Conservation (phyloP, 2,888 invertebrate species). For the Muschampia plurimacula region DNA sequence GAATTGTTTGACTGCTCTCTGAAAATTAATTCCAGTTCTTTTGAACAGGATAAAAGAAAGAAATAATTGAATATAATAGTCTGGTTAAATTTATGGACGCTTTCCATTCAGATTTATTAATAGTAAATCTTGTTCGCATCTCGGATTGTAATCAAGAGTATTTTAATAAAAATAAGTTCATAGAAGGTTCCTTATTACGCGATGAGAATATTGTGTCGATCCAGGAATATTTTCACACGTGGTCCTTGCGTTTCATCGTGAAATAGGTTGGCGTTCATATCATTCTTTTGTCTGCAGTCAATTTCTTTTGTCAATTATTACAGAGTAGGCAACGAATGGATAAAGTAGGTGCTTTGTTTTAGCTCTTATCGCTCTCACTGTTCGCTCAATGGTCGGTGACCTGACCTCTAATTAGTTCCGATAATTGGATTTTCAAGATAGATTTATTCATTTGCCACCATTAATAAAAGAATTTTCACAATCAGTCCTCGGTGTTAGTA, state of each 20-base stretch:
- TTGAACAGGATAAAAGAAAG: conserved; percentile 22
- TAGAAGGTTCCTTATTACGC: background rate
- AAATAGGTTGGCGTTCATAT: conserved; percentile 9
- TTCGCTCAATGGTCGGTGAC: background rate
- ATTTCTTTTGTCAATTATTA: conserved; percentile 16
- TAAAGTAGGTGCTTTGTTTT: conserved; percentile 11
- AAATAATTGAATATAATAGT: conserved; percentile 41
- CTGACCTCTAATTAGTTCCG: conserved; percentile 13
- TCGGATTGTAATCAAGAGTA: background rate
- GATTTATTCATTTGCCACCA: background rate
- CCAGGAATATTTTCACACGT: background rate
- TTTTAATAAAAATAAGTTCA: background rate
- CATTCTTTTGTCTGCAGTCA: conserved; percentile 12
- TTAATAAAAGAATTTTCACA: background rate
- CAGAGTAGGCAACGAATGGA: conserved; percentile 6
- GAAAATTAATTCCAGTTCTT: conserved; percentile 36
- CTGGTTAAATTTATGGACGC: conserved; percentile 46
- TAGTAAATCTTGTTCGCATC: background rate
- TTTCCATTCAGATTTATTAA: conserved; percentile 42
- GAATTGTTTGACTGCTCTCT: conserved; percentile 37
- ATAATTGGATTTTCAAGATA: conserved; percentile 19
- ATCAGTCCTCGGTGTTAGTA: background rate
- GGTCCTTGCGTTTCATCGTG: background rate
- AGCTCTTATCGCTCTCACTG: conserved; percentile 7
- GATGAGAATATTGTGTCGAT: conserved; percentile 13